Evolutionary conservation across 2,113 vertebrate genomes (phyloP).

Genomic region (Ciconia boyciana): DNA sequence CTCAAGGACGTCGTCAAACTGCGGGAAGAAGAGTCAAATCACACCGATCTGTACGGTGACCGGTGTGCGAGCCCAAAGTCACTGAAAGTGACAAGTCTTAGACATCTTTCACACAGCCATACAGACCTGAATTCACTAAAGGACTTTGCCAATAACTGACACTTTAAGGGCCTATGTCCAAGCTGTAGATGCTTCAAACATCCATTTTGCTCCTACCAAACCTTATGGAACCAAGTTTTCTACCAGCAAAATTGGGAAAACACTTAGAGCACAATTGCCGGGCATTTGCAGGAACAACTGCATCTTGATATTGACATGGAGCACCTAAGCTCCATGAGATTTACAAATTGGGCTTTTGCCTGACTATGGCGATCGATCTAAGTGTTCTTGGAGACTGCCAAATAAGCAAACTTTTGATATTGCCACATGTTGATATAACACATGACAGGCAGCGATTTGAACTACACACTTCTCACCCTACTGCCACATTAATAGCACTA

Average conservation of each 20-base stretch:
- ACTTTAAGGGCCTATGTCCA: neutral
- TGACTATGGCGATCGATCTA: neutral
- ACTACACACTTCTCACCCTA: neutral
- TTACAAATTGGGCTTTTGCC: neutral
- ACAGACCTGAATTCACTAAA: neutral
- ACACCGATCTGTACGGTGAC: neutral
- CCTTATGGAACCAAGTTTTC: neutral
- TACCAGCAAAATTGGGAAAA: neutral
- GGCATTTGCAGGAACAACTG: neutral
- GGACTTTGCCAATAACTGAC: neutral
- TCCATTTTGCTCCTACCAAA: neutral
- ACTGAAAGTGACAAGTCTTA: neutral
- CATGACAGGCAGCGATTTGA: neutral
- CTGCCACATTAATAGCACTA: neutral
- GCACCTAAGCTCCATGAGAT: neutral
- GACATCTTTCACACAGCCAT: neutral
- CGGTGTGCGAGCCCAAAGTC: neutral
- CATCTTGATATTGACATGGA: neutral
- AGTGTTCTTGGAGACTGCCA: neutral
- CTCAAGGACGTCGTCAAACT: neutral
- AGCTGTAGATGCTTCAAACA: neutral
- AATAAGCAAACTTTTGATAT: neutral
- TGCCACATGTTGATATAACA: neutral
- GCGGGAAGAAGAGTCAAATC: neutral
- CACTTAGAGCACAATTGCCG: neutral